These are phyloP conservation scores for Heliconius ethilla DNA, from an alignment of 2,888 invertebrate genomes.

Conservation along the genomic window DNA sequence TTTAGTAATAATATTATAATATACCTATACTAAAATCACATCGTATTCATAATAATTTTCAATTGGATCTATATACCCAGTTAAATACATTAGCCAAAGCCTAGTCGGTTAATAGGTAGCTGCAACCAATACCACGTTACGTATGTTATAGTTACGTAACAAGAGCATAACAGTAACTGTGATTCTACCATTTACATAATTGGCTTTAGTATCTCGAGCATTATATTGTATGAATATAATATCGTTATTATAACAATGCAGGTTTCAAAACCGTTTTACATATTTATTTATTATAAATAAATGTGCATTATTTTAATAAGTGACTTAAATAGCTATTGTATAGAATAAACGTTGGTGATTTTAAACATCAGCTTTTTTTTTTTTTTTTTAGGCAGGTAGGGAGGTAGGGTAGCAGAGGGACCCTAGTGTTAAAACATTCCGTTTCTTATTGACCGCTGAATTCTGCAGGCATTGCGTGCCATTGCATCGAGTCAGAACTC, in stretches of 20 bases:
- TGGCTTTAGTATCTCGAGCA: constrained; percentile 25
- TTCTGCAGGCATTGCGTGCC: too few relatives aligned
- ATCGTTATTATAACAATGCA: constrained; percentile 3
- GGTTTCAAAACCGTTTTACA: background rate
- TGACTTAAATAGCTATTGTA: background rate
- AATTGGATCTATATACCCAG: constrained; percentile 24
- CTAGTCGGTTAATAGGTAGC: constrained; percentile 23
- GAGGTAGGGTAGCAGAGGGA: too few relatives aligned
- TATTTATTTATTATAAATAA: constrained; percentile 8
- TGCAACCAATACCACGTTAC: constrained; percentile 27
- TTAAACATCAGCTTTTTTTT: too few relatives aligned
- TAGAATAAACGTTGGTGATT: background rate
- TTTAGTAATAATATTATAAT: background rate
- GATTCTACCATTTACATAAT: constrained; percentile 37
- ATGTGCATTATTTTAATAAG: background rate
- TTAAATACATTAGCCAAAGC: constrained; percentile 28
- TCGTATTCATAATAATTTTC: constrained; percentile 9
- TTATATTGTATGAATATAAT: constrained; percentile 23
- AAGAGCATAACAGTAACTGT: constrained; percentile 33
- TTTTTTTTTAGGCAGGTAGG: too few relatives aligned
- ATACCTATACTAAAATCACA: background rate
- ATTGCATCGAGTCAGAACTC: too few relatives aligned
- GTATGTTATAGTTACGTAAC: constrained; percentile 33
- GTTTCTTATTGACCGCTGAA: too few relatives aligned
- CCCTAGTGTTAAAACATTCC: too few relatives aligned